A percentile compares a stretch with the other conserved stretches of the same genome.
These are phyloP conservation scores for Cryptops parisi DNA, from an alignment of 2,888 invertebrate species.

Conservation along the genomic window DNA sequence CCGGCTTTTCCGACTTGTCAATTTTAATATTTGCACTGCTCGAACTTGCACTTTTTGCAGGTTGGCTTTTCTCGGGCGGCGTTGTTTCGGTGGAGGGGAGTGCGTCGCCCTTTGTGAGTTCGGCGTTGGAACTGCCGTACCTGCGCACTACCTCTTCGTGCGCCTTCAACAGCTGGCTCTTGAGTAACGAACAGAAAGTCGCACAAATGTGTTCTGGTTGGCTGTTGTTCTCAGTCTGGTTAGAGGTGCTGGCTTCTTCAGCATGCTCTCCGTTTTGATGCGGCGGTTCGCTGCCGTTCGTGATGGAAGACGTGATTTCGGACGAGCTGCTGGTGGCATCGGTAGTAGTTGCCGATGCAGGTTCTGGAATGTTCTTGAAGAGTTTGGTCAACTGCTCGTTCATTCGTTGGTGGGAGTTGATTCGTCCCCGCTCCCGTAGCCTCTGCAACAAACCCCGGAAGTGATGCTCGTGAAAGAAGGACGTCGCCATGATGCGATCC, in stretches of 20 bases:
- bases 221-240: not conserved
- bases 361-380: conserved; percentile 24
- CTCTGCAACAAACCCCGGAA: conserved; percentile 49
- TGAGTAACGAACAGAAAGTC: conserved; percentile 57
- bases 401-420: conserved; percentile 50
- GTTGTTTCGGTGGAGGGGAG: too few relatives aligned
- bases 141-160: conserved; percentile 52
- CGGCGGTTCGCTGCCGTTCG: too few relatives aligned
- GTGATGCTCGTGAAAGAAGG: conserved; percentile 57
- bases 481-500: conserved; percentile 69
- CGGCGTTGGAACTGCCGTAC: conserved; percentile 25
- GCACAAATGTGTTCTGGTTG: conserved; percentile 20
- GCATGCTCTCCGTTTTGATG: not conserved
- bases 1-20: too few relatives aligned
- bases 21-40: too few relatives aligned
- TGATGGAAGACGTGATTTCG: not conserved
- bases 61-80: too few relatives aligned
- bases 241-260: not conserved
- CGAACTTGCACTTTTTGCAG: too few relatives aligned
- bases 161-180: conserved; percentile 60
- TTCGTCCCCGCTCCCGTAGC: conserved; percentile 54
- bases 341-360: not conserved
- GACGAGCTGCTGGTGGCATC: not conserved
- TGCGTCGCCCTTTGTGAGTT: too few relatives aligned
- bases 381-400: conserved; percentile 50